Evolutionary conservation across 2,888 invertebrate genomes (phyloP), one percentile per base, ranked within the genome.

Genomic region (Lepidonotus clava): DNA sequence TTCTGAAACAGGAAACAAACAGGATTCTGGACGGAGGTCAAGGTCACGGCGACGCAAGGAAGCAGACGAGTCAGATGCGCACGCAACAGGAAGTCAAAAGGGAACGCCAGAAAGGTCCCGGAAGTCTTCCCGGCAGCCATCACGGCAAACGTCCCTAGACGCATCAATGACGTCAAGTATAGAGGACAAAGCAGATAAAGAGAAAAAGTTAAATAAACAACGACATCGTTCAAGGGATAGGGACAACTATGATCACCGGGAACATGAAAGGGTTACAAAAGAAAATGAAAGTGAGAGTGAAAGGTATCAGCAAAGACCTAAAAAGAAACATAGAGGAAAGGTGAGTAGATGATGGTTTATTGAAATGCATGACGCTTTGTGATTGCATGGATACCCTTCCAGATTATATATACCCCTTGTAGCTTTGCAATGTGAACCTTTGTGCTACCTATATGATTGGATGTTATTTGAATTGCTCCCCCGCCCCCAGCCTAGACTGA

Each of bases 211-310:
- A 11, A 71, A 71, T 21, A 71, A 71, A 38, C 71, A 71, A 38
- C 34, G 71, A 21, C 71, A 71, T n/a, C 71, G 71, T 1, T 71
- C 71, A 11, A 34, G 71, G 21, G 71, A 71, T 21, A 11, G 71
- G 18, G 71, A 71, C 71, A 71, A 71, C 71, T 71, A 71, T 36
- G 71, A 71, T 21, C 71, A 71, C 18, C 71, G 34, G 71, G 71
- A 71, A 38, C 36, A 36, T 34, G 36, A 38, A 38, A 71, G 36
- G 21, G 1, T 5, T n/a, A n/a, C n/a, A n/a, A n/a, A n/a, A 6
- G 11, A 6, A 21, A 38, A 71, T 6, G 71, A 34, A 1, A 32
- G 2, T 18, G 6, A 71, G 4, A 38, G 38, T 71, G 71, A 71
- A 34, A 38, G 38, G 71, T 34, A 11, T n/a, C 71, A 11, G 21